These are phyloP conservation scores for Ageneiosus marmoratus DNA, from an alignment of 2,113 vertebrate genomes.

Conservation along the genomic window DNA sequence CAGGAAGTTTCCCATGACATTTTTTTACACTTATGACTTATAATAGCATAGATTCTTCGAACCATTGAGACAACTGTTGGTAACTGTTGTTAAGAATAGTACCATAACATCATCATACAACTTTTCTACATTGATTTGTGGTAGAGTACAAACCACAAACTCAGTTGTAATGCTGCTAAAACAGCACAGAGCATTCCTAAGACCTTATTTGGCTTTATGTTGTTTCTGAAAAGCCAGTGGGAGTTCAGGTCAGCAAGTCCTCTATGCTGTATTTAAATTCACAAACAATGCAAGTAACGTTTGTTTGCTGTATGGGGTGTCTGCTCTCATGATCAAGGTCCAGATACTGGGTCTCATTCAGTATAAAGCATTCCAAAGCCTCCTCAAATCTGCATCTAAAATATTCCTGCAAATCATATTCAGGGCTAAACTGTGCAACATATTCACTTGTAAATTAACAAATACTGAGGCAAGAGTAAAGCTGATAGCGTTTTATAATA, in stretches of 20 bases:
- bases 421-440: constrained; percentile 1
- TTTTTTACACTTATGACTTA: constrained; percentile 45
- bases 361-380: constrained; percentile 21
- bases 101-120: not conserved
- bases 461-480: not conserved
- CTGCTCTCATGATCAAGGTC: constrained; percentile 26
- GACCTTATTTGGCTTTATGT: constrained; percentile 35
- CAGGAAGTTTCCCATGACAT: constrained; percentile 47
- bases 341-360: constrained; percentile 31
- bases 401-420: constrained; percentile 20
- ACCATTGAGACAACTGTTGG: not conserved
- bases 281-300: constrained; percentile 41
- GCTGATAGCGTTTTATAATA: not conserved
- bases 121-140: not conserved
- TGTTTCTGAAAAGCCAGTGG: constrained; percentile 1
- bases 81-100: not conserved
- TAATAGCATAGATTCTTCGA: not conserved
- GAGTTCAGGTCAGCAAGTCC: constrained; percentile 34
- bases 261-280: constrained; percentile 45
- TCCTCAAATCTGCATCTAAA: not conserved
- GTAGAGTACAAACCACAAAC: constrained; percentile 19
- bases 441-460: not conserved
- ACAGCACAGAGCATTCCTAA: constrained; percentile 24
- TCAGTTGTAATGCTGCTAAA: constrained; percentile 37
- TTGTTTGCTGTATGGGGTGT: constrained; percentile 22